Conservation (phyloP, 2,797 vertebrate genomes). For the Rhinogobio ventralis region DNA sequence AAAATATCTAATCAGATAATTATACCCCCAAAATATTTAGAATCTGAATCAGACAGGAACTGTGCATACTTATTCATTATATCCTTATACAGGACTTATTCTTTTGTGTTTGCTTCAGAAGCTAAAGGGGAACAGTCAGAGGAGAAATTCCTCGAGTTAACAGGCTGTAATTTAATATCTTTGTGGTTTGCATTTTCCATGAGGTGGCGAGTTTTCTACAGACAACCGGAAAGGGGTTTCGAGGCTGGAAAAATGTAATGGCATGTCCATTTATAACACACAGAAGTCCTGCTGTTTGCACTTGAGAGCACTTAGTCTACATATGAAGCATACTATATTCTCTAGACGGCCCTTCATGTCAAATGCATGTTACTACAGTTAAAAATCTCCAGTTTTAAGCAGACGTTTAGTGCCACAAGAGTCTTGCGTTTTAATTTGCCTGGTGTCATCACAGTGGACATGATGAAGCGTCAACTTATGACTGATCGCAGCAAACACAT, state of each 20-base stretch:
- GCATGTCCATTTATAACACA: constrained; percentile 3
- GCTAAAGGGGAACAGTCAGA: background rate
- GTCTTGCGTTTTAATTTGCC: background rate
- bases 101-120: constrained; percentile 10
- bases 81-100: constrained; percentile 10
- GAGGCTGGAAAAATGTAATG: background rate
- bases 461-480: no score
- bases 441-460: no score
- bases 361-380: background rate
- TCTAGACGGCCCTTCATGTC: background rate
- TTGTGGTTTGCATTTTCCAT: constrained; percentile 77
- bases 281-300: constrained; percentile 8
- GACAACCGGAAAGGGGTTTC: constrained; percentile 2
- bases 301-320: background rate
- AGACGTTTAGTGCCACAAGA: background rate
- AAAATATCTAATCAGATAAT: constrained; percentile 18
- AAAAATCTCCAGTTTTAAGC: background rate
- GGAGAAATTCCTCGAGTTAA: constrained; percentile 1
- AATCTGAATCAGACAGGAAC: constrained; percentile 26
- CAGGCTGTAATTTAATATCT: constrained; percentile 76
- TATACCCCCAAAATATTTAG: constrained; percentile 29
- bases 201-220: constrained; percentile 74
- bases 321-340: background rate
- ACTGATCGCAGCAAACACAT: no score
- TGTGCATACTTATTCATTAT: constrained; percentile 1